These are phyloP conservation scores for Rhingia campestris DNA, from an alignment of 2,888 invertebrate species.

Conservation along the genomic window DNA sequence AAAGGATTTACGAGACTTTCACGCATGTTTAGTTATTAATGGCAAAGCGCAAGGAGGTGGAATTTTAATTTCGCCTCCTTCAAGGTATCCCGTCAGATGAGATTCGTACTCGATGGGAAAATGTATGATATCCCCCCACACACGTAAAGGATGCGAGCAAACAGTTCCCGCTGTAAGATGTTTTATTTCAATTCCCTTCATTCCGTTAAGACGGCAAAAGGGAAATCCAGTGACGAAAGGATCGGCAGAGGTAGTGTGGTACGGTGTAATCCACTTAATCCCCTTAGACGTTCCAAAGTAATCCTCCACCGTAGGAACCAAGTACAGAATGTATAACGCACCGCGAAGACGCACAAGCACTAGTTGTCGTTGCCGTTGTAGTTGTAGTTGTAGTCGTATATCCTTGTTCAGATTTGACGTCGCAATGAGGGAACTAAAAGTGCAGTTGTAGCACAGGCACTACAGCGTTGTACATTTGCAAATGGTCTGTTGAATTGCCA, in stretches of 20 bases:
- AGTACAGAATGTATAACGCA: conserved; percentile 38
- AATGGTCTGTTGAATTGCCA: conserved; percentile 32
- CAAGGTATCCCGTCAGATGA: conserved; percentile 16
- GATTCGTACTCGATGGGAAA: conserved; percentile 13
- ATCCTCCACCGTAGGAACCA: conserved; percentile 39
- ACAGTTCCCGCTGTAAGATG: conserved; percentile 48
- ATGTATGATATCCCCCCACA: neutral
- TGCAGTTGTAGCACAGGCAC: conserved; percentile 20
- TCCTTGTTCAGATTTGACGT: conserved; percentile 17
- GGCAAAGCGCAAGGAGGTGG: conserved; percentile 22
- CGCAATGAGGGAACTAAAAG: conserved; percentile 24
- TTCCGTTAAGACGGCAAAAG: conserved; percentile 30
- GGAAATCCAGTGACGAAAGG: conserved; percentile 23
- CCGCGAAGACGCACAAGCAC: conserved; percentile 40
- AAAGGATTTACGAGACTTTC: conserved; percentile 56
- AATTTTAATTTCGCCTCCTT: conserved; percentile 46
- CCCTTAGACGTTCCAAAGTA: conserved; percentile 61
- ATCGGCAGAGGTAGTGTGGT: conserved; percentile 1
- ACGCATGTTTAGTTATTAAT: conserved; percentile 66
- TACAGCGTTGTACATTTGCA: conserved; percentile 42
- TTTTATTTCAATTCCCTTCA: neutral
- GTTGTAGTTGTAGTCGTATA: neutral
- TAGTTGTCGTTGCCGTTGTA: conserved; percentile 10
- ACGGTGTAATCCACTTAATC: conserved; percentile 44
- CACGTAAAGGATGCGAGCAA: conserved; percentile 30